Conservation (phyloP, 2,797 vertebrate species). For the Ctenosaura bakeri region DNA sequence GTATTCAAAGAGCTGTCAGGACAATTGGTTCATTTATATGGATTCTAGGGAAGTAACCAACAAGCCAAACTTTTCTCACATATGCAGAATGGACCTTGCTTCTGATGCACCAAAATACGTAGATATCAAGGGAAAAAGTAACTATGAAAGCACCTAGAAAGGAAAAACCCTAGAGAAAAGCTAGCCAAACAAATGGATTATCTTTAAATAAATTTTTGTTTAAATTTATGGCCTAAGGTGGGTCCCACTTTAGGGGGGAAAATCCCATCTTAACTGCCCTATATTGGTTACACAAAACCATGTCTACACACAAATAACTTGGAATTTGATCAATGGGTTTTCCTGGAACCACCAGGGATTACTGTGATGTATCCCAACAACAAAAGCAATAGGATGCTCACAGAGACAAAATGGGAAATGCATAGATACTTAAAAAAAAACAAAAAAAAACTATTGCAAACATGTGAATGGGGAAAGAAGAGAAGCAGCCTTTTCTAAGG, state of each 20-base stretch:
- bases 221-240: not conserved
- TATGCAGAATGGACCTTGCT: not conserved
- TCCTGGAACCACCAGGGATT: slow-evolving; percentile 7
- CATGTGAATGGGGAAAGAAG: not conserved
- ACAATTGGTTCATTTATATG: not conserved
- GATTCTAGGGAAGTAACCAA: not conserved
- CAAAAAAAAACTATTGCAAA: not conserved
- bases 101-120: not conserved
- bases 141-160: not conserved
- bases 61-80: not conserved
- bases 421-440: not conserved
- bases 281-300: not conserved
- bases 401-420: not conserved
- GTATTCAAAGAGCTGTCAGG: not conserved
- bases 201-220: not conserved
- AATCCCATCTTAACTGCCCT: not conserved
- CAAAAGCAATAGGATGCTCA: not conserved
- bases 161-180: not conserved
- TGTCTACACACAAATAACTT: not conserved
- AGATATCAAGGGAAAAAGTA: not conserved
- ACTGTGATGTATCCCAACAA: slow-evolving; percentile 5
- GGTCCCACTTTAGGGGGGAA: not conserved
- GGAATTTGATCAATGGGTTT: not conserved
- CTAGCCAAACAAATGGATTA: not conserved
- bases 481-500: not conserved